phyloP scores from a whole-genome alignment of 2,113 vertebrate species.

The Axis porcinus region DNA sequence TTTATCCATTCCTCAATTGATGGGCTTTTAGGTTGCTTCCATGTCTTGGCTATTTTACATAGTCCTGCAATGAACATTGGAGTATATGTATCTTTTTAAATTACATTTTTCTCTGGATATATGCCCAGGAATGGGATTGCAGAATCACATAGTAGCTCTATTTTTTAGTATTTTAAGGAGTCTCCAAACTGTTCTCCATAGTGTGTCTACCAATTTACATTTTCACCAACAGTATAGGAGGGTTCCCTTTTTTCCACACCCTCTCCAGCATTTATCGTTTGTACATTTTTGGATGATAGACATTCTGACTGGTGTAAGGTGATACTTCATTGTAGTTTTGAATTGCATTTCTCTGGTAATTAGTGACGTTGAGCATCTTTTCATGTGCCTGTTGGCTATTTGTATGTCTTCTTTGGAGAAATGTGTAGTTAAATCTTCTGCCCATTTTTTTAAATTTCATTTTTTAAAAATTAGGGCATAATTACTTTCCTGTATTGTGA shows the following conservation, averaged over 20 bases:
- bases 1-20: background rate
- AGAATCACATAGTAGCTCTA: background rate
- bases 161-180: background rate
- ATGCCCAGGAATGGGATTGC: background rate
- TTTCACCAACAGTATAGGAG: background rate
- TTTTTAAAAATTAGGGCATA: background rate
- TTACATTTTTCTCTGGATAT: background rate
- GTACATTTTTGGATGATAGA: background rate
- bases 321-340: background rate
- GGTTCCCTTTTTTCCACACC: background rate
- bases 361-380: background rate
- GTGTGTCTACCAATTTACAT: background rate
- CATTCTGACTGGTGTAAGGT: background rate
- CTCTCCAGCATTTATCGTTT: background rate
- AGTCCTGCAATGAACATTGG: background rate
- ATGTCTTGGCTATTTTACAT: background rate
- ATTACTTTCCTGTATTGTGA: background rate
- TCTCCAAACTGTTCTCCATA: background rate
- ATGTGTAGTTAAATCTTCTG: background rate
- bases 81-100: background rate
- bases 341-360: background rate
- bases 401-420: background rate
- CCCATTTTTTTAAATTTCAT: background rate
- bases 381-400: background rate
- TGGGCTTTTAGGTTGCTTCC: background rate